Evolutionary conservation across 2,797 vertebrate genomes (phyloP), one percentile per base, ranked within the genome.

Genomic region (Tympanoctomys barrerae): DNA sequence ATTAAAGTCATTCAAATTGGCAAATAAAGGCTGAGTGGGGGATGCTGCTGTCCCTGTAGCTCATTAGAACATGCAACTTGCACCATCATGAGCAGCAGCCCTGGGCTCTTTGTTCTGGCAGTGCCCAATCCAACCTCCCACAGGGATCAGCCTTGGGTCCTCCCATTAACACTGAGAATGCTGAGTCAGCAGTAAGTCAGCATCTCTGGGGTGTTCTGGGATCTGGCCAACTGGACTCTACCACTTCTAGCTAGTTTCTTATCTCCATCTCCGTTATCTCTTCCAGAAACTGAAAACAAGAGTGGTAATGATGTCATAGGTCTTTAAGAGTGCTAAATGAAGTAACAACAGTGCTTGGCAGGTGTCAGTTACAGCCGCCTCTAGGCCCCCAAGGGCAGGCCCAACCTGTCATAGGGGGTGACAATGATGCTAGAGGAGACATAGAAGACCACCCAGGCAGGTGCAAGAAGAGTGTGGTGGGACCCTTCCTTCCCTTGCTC

Each of bases 391-490:
- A 9, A 78, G 19, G 16, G 42, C 24, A 22, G 14, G 31, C 49
- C 42, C 11, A 16, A 24, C 66, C 61, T 73, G n/a, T n/a, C n/a
- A n/a, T n/a, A 61, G 3, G 6, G 33, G 52, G 3, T 36, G 0
- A 82, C 5, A 16, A 22, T n/a, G 42, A 64, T 16, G 3, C 7
- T 21, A 4, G 9, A 4, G 57, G 77, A 87, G 21, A 49, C 21
- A 26, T 7, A 2, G 3, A 9, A 14, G 80, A 5, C 26, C 24
- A 8, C 59, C 33, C 9, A 21, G 73, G 36, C 13, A 39, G 59
- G 52, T 19, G 33, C 33, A 7, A 36, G 49, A 33, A 59, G 9
- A 11, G 3, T 0, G 31, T 57, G 5, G 7, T 1, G 4, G 33
- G 11, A n/a, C 26, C 3, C 0, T 4, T 2, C 57, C 10, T 1